A percentile compares a stretch with the other conserved stretches of the same genome.
These are phyloP conservation scores for Phengaris arion DNA, from an alignment of 2,888 invertebrate genomes.

Conservation along the genomic window DNA sequence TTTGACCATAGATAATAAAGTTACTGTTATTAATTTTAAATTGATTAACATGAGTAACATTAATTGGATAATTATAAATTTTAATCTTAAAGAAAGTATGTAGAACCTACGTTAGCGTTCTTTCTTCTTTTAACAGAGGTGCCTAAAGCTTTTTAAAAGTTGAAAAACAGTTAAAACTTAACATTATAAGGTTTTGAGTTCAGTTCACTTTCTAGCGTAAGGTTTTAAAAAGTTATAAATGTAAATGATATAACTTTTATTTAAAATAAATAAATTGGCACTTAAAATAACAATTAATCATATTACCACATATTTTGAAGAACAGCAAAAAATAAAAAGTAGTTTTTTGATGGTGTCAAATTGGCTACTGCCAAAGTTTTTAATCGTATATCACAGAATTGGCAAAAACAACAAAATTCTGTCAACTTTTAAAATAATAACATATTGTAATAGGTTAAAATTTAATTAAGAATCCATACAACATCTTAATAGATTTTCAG, in stretches of 20 bases:
- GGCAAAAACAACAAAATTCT: background rate
- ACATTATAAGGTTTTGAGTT: background rate
- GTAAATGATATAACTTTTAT: conserved; percentile 3
- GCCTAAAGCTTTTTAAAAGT: background rate
- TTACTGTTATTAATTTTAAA: background rate
- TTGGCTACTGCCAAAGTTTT: background rate
- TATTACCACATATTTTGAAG: background rate
- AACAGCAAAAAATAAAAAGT: background rate
- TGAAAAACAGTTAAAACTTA: background rate
- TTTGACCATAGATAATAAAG: conserved; percentile 23
- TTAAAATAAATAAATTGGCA: background rate
- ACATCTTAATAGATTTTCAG: background rate
- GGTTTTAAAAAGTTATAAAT: background rate
- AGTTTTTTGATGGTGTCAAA: background rate
- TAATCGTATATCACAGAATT: background rate
- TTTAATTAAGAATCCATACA: too few species aligned
- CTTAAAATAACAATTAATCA: conserved; percentile 8
- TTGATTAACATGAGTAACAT: conserved; percentile 6
- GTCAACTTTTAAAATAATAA: background rate
- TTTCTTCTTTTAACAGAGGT: too few species aligned
- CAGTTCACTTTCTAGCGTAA: background rate
- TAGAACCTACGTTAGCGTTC: background rate
- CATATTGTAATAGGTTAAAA: too few species aligned
- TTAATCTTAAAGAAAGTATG: background rate
- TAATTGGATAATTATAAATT: background rate